Base-by-base conservation (phyloP, 2,888 invertebrate species). In the Teleogryllus oceanicus region DNA sequence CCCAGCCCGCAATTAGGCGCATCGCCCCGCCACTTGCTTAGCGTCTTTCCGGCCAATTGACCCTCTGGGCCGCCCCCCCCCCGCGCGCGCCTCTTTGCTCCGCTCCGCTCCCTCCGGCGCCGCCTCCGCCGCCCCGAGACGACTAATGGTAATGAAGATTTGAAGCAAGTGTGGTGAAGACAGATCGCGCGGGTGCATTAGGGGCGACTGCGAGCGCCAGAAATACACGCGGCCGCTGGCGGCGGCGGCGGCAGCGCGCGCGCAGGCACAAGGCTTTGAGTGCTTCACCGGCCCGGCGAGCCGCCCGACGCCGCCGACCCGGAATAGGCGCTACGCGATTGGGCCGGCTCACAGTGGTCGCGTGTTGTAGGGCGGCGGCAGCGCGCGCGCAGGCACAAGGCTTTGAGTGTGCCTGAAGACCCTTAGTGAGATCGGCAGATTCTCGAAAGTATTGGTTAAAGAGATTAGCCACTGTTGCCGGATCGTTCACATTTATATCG, bases 21-120 rank as follows among this genome's bases (percentile, higher is more conserved):
- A 62, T n/a, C 62, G 62, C 62, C 62, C 62, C n/a, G 62, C 62
- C 62, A 62, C 62, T 62, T 62, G 62, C 62, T 62, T 62, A 62
- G 62, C 62, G 62, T 62, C 62, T 62, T 62, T 62, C 62, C 62
- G 62, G 62, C 62, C 62, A 62, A 62, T 62, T 62, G 62, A 62
- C 62, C 62, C n/a, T 62, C 62, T n/a, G 13, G 16, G 62, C n/a
- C 62, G 62, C 62, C 37, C 37, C 37, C 0, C 37, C 5, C 37
- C 37, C 24, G 24, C 24, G 24, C 24, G 2, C 24, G 24, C 24
- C 24, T 24, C 24, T 24, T 24, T 24, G 24, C 24, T 24, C 24
- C 24, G 24, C 24, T 24, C 37, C 37, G 62, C 62, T 62, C 62
- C n/a, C 62, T 11, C 62, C 62, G 62, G 2, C 62, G n/a, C 62